Conservation (phyloP, 2,113 vertebrate genomes). For the Speoplatyrhinus poulsoni region DNA sequence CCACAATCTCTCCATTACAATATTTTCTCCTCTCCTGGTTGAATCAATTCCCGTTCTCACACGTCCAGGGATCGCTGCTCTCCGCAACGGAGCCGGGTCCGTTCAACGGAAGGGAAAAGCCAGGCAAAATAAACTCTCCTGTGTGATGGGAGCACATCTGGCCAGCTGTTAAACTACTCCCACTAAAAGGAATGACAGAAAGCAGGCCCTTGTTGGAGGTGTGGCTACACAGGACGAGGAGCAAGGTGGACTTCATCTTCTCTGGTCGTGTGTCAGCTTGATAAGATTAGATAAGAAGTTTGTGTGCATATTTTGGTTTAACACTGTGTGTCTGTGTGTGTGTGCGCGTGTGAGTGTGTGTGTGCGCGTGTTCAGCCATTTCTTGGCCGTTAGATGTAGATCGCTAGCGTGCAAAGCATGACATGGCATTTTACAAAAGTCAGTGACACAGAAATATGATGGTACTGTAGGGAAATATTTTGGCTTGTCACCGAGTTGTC, state of each 20-base stretch:
- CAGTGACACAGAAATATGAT: neutral
- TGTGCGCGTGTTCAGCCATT: neutral
- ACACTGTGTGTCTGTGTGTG: neutral
- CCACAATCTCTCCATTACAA: neutral
- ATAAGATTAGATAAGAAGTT: conserved; percentile 46
- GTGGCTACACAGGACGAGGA: too few relatives aligned
- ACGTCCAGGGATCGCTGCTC: conserved; percentile 31
- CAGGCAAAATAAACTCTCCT: conserved; percentile 48
- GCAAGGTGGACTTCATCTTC: too few relatives aligned
- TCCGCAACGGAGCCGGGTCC: conserved; percentile 54
- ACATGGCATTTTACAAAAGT: neutral
- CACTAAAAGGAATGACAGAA: conserved; percentile 32
- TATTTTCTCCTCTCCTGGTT: neutral
- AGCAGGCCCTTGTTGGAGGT: conserved; percentile 41
- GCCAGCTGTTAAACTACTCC: conserved; percentile 35
- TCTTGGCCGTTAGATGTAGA: neutral
- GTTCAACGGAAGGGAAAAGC: conserved; percentile 15
- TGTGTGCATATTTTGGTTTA: conserved; percentile 9
- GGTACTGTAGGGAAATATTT: neutral
- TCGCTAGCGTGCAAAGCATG: neutral
- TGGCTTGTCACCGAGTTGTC: neutral
- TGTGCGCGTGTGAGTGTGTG: conserved; percentile 16
- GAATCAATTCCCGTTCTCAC: neutral
- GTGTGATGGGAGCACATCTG: conserved; percentile 58
- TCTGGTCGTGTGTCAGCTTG: conserved; percentile 45